Conservation (phyloP, 2,888 invertebrate species). For the Eristalinus sepulchralis region DNA sequence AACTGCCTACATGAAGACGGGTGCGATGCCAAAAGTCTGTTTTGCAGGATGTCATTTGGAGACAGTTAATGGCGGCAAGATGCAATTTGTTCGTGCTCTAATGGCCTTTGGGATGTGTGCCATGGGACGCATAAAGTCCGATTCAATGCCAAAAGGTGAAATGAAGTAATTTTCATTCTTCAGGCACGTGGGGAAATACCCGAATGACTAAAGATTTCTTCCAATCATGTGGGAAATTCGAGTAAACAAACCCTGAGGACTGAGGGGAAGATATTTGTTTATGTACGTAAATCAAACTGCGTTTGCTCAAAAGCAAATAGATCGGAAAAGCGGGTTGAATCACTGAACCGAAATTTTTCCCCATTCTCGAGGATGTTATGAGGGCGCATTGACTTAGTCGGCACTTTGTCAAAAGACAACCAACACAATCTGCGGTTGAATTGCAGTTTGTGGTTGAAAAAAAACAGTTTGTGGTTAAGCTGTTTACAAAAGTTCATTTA, state of each 20-base stretch:
- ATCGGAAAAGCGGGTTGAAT: background rate
- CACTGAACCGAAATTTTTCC: background rate
- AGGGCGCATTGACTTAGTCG: background rate
- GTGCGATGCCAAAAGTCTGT: slow-evolving; percentile 58
- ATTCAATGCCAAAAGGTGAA: slow-evolving; percentile 42
- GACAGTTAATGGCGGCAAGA: slow-evolving; percentile 53
- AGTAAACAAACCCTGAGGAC: slow-evolving; percentile 23
- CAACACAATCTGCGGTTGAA: no score
- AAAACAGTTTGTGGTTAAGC: no score
- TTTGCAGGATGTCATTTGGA: slow-evolving; percentile 48
- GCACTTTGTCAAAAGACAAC: background rate
- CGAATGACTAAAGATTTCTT: slow-evolving; percentile 21
- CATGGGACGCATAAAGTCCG: slow-evolving; percentile 2
- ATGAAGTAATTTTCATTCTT: background rate
- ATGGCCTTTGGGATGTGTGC: slow-evolving; percentile 40
- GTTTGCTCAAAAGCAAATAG: background rate
- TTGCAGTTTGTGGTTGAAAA: no score
- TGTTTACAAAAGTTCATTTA: no score
- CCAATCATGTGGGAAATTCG: slow-evolving; percentile 35
- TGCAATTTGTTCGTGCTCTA: slow-evolving; percentile 60
- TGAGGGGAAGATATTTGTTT: background rate
- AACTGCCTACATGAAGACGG: slow-evolving; percentile 1
- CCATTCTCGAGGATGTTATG: background rate
- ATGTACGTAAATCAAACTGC: background rate
- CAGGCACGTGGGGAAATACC: background rate